Evolutionary conservation across 2,113 vertebrate species (phyloP).

Genomic region (Psilopogon haemacephalus): DNA sequence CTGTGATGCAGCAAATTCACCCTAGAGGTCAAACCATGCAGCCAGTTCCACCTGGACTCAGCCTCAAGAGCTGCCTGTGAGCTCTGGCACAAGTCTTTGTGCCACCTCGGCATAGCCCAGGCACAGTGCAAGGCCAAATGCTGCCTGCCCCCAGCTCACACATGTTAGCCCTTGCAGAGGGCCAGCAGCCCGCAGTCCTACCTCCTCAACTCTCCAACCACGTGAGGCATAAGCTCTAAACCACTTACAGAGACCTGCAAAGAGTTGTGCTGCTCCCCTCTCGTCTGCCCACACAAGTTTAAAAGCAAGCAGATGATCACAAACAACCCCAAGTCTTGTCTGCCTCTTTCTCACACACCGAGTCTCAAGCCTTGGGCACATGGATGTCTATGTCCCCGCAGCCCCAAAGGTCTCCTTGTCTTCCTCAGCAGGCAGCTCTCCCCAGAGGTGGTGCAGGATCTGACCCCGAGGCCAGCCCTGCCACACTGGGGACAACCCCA

Average conservation of each 20-base stretch:
- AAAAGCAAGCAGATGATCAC: background rate
- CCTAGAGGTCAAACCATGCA: background rate
- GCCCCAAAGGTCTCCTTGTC: background rate
- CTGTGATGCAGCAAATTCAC: accelerated
- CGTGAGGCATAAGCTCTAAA: background rate
- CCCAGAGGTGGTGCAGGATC: background rate
- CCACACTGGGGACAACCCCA: accelerated
- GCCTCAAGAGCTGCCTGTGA: accelerated
- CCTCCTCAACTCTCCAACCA: background rate
- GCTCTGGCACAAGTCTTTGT: accelerated
- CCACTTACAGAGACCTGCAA: background rate
- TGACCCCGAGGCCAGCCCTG: background rate
- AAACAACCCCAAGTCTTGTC: background rate
- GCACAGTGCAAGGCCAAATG: accelerated
- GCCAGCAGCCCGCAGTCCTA: accelerated
- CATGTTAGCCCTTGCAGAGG: background rate
- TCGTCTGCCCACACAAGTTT: background rate
- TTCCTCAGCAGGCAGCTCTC: background rate
- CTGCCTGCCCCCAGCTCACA: accelerated
- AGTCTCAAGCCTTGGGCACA: accelerated
- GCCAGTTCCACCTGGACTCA: background rate
- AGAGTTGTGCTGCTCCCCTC: background rate
- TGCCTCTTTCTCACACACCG: accelerated
- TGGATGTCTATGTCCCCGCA: accelerated
- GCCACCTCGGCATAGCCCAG: accelerated